Percentiles rank a stretch among this genome's conserved stretches.
phyloP scores from a whole-genome alignment of 2,888 invertebrate species.

The Nomada goodeniana region DNA sequence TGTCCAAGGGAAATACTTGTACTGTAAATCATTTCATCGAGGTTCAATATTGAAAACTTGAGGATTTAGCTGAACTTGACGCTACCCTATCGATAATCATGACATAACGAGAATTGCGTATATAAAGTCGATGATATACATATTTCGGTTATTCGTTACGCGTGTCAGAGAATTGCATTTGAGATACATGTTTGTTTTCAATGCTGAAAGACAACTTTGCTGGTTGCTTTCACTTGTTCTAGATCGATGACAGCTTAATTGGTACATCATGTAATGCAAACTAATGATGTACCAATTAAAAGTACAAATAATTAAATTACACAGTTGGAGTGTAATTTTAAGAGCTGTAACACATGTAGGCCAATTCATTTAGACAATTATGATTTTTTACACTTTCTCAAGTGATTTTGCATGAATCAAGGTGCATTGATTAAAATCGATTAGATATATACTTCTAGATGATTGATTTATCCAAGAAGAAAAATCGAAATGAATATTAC shows the following conservation, averaged over 20 bases:
- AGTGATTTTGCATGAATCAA: too few species aligned
- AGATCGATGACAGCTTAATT: slow-evolving; percentile 7
- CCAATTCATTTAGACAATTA: too few species aligned
- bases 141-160: too few species aligned
- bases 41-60: not conserved
- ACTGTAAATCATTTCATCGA: not conserved
- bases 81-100: slow-evolving; percentile 8
- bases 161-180: not conserved
- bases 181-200: not conserved
- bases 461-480: too few species aligned
- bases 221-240: not conserved
- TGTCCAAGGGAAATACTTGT: not conserved
- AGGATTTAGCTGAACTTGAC: not conserved
- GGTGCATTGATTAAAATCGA: too few species aligned
- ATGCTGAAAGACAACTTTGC: not conserved
- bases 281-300: not conserved
- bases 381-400: too few species aligned
- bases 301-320: too few species aligned
- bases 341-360: too few species aligned
- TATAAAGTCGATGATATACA: too few species aligned
- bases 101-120: slow-evolving; percentile 22
- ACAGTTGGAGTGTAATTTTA: not conserved
- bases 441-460: too few species aligned
- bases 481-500: too few species aligned
- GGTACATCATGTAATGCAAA: slow-evolving; percentile 1